Percentiles rank a stretch among this genome's conserved stretches.
Evolutionary conservation across 2,888 invertebrate genomes (phyloP).

Genomic region (Spilosoma lubricipeda): DNA sequence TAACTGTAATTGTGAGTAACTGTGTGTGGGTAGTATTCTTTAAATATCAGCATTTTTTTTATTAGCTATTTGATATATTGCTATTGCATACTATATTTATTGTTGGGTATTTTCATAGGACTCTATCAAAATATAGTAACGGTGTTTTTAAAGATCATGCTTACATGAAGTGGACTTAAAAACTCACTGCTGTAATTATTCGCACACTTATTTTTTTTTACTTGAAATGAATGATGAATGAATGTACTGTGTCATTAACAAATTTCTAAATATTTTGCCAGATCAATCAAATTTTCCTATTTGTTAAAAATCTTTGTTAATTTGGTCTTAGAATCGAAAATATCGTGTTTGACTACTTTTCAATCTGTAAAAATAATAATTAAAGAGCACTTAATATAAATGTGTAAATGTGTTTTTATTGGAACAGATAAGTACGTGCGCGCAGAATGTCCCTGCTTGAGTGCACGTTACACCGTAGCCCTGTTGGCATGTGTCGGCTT

Average conservation of each 20-base stretch:
- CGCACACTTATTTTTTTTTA: not conserved
- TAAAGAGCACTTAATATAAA: not conserved
- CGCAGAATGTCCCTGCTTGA: constrained; percentile 95
- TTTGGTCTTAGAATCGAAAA: not conserved
- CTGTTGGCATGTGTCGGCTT: constrained; percentile 95
- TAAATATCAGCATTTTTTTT: not conserved
- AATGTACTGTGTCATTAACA: not conserved
- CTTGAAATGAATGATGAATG: not conserved
- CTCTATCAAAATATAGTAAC: not conserved
- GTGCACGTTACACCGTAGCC: constrained; percentile 95
- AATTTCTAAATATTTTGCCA: not conserved
- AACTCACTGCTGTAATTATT: not conserved
- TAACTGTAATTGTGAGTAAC: not conserved
- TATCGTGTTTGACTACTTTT: not conserved
- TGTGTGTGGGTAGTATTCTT: not conserved
- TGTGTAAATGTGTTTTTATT: not conserved
- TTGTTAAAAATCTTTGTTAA: not conserved
- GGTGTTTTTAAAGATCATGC: not conserved
- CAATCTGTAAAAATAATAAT: not conserved
- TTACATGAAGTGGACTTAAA: not conserved
- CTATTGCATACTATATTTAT: not conserved
- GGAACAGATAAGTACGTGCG: constrained; percentile 91
- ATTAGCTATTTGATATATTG: not conserved
- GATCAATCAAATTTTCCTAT: not conserved
- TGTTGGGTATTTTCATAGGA: not conserved